Evolutionary conservation across 1,140 invertebrate species (phyloP).

Genomic region (Ips nitidus): DNA sequence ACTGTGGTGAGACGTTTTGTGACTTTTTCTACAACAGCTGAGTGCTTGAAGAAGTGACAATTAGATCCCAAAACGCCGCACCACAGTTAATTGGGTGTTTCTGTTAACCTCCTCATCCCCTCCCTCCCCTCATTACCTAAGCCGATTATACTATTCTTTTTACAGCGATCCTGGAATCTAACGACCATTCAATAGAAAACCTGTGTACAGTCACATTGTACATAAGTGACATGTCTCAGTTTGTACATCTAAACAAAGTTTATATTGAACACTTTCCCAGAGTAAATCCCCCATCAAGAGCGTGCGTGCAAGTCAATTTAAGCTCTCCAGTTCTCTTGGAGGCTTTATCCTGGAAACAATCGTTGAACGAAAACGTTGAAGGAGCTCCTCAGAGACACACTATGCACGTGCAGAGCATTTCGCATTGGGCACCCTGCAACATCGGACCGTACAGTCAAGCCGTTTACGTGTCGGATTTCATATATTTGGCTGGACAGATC

Average conservation of each 20-base stretch:
- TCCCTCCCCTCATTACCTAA: neutral
- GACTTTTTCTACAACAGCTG: neutral
- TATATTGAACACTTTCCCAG: slow-evolving; percentile 76
- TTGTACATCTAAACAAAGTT: slow-evolving; percentile 72
- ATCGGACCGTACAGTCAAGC: slow-evolving; percentile 96
- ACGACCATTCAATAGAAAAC: slow-evolving; percentile 64
- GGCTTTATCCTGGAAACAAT: slow-evolving; percentile 66
- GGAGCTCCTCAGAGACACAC: slow-evolving; percentile 58
- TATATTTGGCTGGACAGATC: slow-evolving; percentile 90
- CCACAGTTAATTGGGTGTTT: neutral
- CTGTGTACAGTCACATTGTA: slow-evolving; percentile 81
- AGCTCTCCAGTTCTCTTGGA: slow-evolving; percentile 77
- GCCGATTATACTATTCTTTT: neutral
- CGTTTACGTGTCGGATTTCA: slow-evolving; percentile 74
- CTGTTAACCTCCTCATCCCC: neutral
- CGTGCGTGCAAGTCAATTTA: slow-evolving; percentile 82
- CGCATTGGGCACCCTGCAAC: slow-evolving; percentile 94
- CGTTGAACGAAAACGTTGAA: slow-evolving; percentile 39
- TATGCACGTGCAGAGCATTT: slow-evolving; percentile 93
- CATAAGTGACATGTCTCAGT: slow-evolving; percentile 79
- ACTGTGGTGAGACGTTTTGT: neutral
- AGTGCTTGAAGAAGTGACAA: no score
- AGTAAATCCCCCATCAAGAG: slow-evolving; percentile 82
- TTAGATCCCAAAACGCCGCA: no score
- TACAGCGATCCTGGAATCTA: slow-evolving; percentile 42